A percentile compares a stretch with the other conserved stretches of the same genome.
These are phyloP conservation scores for Hemicrepidius hirtus DNA, from an alignment of 2,888 invertebrate species.

Conservation along the genomic window DNA sequence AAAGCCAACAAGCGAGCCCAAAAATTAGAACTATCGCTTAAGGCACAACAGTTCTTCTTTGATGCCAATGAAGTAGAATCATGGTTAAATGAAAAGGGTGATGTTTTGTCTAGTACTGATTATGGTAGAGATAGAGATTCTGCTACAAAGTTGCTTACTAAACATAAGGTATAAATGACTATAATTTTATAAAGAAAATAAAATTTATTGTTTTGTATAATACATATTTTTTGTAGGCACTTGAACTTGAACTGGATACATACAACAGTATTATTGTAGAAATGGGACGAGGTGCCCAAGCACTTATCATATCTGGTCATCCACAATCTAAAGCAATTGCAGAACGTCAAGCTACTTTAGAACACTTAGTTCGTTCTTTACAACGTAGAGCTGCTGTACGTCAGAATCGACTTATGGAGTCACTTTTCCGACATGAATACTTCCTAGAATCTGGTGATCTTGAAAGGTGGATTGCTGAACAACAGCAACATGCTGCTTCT, in stretches of 20 bases:
- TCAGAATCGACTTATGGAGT: conserved; percentile 92
- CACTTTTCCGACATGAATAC: conserved; percentile 91
- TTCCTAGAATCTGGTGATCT: conserved; percentile 92
- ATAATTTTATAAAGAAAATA: neutral
- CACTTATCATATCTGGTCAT: conserved; percentile 87
- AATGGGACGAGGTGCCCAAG: conserved; percentile 91
- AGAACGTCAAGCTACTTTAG: conserved; percentile 83
- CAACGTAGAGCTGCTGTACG: conserved; percentile 87
- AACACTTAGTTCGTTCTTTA: conserved; percentile 85
- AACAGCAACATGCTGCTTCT: conserved; percentile 89
- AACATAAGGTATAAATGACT: conserved; percentile 84
- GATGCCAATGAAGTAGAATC: conserved; percentile 94
- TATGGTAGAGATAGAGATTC: conserved; percentile 93
- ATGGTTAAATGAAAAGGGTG: conserved; percentile 92
- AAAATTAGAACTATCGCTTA: conserved; percentile 88
- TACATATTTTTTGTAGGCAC: conserved; percentile 78
- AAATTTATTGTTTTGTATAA: too few relatives aligned
- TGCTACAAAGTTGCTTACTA: conserved; percentile 93
- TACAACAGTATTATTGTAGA: conserved; percentile 94
- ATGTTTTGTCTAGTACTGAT: conserved; percentile 87
- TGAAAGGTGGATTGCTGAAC: conserved; percentile 94
- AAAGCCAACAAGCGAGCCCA: conserved; percentile 83
- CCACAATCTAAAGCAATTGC: conserved; percentile 88
- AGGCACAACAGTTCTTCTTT: conserved; percentile 93
- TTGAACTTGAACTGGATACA: conserved; percentile 92